A percentile compares a stretch with the other conserved stretches of the same genome.
phyloP scores from a whole-genome alignment of 2,113 vertebrate genomes.

The Hepsetus odoe region DNA sequence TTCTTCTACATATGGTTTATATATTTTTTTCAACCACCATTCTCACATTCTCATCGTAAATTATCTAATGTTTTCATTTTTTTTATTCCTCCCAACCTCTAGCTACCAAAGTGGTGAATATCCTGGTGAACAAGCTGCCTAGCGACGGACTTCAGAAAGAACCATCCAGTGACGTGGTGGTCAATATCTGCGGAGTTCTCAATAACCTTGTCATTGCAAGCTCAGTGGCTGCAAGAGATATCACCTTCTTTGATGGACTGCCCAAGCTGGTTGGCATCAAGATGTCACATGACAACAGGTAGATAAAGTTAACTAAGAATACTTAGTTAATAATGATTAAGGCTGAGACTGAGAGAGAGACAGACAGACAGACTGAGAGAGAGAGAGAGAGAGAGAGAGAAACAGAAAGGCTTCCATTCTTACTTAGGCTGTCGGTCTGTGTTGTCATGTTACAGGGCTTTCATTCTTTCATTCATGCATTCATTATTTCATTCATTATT shows the following conservation, averaged over 20 bases:
- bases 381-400: too few species aligned
- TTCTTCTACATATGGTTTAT: too few species aligned
- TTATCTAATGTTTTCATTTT: conserved; percentile 56
- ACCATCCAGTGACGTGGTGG: conserved; percentile 80
- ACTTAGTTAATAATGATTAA: too few species aligned
- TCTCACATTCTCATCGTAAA: conserved; percentile 43
- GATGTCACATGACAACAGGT: conserved; percentile 86
- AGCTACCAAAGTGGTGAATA: conserved; percentile 90
- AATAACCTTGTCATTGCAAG: conserved; percentile 91
- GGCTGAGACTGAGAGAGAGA: too few species aligned
- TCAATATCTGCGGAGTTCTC: conserved; percentile 90
- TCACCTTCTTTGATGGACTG: conserved; percentile 90
- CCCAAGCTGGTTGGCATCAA: conserved; percentile 92
- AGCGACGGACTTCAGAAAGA: conserved; percentile 77
- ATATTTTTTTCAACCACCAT: neutral
- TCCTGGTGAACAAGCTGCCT: conserved; percentile 88
- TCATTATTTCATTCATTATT: too few species aligned
- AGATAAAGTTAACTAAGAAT: neutral
- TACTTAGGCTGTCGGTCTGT: neutral
- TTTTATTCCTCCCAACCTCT: conserved; percentile 11
- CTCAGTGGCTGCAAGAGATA: conserved; percentile 82
- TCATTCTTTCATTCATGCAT: too few species aligned
- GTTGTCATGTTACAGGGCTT: conserved; percentile 13
- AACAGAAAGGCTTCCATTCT: too few species aligned
- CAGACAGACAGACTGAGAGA: too few species aligned